Base-by-base conservation (phyloP, 1,140 invertebrate species). In the Sinella curviseta region DNA sequence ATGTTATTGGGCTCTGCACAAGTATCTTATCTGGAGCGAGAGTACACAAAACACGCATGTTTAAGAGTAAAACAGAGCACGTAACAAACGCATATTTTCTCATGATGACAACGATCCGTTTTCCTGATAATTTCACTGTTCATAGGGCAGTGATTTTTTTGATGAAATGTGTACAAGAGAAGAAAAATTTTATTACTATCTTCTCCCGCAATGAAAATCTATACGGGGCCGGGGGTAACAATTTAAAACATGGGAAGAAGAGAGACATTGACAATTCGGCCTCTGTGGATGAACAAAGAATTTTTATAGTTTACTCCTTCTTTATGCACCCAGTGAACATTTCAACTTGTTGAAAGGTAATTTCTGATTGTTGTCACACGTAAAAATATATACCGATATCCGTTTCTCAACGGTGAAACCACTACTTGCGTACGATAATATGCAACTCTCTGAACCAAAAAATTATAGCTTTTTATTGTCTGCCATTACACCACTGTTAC, bases 161-260 rank as follows among this genome's bases (percentile, higher is more conserved):
- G 65, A 70, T 70, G 65, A 70, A 70, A 70, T 17, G 31, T 70
- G 8, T 30, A 60, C 65, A 31, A 70, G 26, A 70, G 65, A 33
- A 60, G 12, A 60, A 70, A 70, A 70, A 12, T 70, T 31, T 70
- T 70, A 31, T 70, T 65, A 26, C 57, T 14, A 70, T 8, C n/a
- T 16, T 31, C n/a, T 30, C 65, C 12, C 24, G 26, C 14, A 65
- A 65, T 17, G 4, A 65, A 65, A 65, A 65, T 12, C 14, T 48
- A 26, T 26, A 48, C 4, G 4, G 39, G 17, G 17, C 4, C 39
- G 39, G 17, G 4, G 17, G 17, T 8, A 48, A 48, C 39, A 48
- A 48, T 48, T 48, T 48, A 17, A 48, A 48, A 48, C 39, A 48
- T 4, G 39, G 39, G 39, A 48, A 48, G 4, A 48, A 48, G 39